Evolutionary conservation across 2,797 vertebrate genomes (phyloP).

Genomic region (Lagorchestes hirsutus): DNA sequence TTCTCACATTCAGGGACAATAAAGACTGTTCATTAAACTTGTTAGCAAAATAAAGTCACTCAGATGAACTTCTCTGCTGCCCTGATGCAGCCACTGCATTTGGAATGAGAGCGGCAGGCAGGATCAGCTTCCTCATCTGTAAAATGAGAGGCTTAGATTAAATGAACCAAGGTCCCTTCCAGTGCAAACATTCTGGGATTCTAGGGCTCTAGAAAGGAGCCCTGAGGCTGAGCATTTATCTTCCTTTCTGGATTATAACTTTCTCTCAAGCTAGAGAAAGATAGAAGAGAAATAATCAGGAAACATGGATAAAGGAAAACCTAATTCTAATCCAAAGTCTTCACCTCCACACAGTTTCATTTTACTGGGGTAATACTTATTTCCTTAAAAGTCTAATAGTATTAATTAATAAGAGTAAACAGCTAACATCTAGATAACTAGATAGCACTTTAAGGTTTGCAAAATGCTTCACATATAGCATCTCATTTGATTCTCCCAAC

Average conservation of each 20-base stretch:
- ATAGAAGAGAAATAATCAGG: constrained; percentile 21
- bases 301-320: constrained; percentile 30
- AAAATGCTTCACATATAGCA: not conserved
- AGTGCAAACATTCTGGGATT: not conserved
- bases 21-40: constrained; percentile 30
- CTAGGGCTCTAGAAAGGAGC: not conserved
- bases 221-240: not conserved
- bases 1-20: constrained; percentile 49
- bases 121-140: constrained; percentile 9
- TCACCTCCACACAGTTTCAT: not conserved
- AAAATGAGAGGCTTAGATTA: not conserved
- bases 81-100: not conserved
- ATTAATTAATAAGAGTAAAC: not conserved
- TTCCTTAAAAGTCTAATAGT: constrained; percentile 27
- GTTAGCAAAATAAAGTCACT: not conserved
- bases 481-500: not conserved
- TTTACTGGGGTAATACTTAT: constrained; percentile 43
- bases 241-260: constrained; percentile 25
- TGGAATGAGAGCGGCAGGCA: constrained; percentile 5
- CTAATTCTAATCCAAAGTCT: constrained; percentile 36
- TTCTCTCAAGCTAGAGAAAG: constrained; percentile 19
- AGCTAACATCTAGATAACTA: not conserved
- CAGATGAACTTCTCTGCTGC: not conserved
- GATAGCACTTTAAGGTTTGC: not conserved
- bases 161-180: not conserved